These are phyloP conservation scores for Gallinago solitaria DNA, from an alignment of 2,797 vertebrate species.

Conservation along the genomic window DNA sequence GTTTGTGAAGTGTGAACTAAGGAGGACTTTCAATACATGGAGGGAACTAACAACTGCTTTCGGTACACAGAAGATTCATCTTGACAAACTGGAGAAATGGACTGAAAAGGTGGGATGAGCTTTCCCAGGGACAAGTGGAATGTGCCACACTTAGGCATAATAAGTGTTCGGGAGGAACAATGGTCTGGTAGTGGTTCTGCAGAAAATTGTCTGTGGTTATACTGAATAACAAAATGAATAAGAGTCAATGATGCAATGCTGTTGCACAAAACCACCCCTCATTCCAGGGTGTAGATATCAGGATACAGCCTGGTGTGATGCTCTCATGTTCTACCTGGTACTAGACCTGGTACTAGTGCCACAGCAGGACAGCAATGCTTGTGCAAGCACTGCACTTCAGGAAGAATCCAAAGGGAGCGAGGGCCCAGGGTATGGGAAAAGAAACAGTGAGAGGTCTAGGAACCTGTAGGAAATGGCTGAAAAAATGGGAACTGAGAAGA, in stretches of 20 bases:
- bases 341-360: not conserved
- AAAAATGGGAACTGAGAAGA: not conserved
- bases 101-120: not conserved
- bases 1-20: not conserved
- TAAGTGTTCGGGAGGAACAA: not conserved
- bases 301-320: not conserved
- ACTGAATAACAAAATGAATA: not conserved
- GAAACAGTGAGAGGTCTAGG: not conserved
- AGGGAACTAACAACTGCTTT: not conserved
- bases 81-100: not conserved
- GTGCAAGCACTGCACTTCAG: not conserved
- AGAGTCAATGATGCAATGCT: not conserved
- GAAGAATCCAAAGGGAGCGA: not conserved
- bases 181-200: not conserved
- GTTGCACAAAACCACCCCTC: rapidly evolving
- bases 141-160: not conserved
- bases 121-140: not conserved
- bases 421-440: not conserved
- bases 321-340: not conserved
- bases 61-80: not conserved
- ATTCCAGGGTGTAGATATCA: not conserved
- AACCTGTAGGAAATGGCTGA: not conserved
- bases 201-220: not conserved
- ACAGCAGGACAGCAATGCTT: not conserved
- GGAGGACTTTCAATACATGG: not conserved